phyloP scores from a whole-genome alignment of 92 coral and sea anemone genomes.

The Umimayanthus kanabou region DNA sequence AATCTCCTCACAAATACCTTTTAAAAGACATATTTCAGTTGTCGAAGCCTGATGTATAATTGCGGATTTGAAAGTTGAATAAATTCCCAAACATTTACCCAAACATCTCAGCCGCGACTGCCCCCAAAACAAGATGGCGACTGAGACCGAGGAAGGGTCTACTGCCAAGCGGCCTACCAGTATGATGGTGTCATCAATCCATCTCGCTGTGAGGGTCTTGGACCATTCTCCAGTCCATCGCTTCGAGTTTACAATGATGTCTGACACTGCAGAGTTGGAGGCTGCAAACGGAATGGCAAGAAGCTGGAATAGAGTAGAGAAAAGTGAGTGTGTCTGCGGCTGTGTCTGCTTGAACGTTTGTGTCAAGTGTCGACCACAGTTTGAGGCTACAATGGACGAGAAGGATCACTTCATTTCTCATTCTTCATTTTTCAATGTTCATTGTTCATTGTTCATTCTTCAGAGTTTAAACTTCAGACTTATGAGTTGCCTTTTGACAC shows the following conservation, averaged over 20 bases:
- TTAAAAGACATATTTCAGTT: no score
- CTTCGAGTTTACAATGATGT: slow-evolving; percentile 21
- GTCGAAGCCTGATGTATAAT: no score
- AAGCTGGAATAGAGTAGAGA: slow-evolving; percentile 25
- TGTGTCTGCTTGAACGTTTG: not conserved
- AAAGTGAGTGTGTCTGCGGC: not conserved
- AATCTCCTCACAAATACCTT: no score
- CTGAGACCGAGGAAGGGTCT: not conserved
- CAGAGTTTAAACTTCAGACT: no score
- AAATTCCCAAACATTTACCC: no score
- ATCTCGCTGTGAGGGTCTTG: slow-evolving; percentile 25
- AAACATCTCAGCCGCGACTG: no score
- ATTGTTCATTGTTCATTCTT: no score
- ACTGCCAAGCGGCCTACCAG: slow-evolving; percentile 24
- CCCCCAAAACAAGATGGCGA: not conserved
- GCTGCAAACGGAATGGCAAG: slow-evolving; percentile 53
- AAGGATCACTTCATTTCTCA: no score
- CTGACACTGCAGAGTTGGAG: slow-evolving; percentile 51
- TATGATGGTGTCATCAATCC: slow-evolving; percentile 49
- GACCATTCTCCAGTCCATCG: slow-evolving; percentile 58
- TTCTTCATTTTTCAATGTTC: no score
- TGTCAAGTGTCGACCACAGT: not conserved
- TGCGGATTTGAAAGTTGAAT: no score
- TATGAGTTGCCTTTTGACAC: no score
- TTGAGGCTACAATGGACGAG: not conserved